Base-by-base conservation (phyloP, 2,888 invertebrate species). In the Tigriopus californicus region DNA sequence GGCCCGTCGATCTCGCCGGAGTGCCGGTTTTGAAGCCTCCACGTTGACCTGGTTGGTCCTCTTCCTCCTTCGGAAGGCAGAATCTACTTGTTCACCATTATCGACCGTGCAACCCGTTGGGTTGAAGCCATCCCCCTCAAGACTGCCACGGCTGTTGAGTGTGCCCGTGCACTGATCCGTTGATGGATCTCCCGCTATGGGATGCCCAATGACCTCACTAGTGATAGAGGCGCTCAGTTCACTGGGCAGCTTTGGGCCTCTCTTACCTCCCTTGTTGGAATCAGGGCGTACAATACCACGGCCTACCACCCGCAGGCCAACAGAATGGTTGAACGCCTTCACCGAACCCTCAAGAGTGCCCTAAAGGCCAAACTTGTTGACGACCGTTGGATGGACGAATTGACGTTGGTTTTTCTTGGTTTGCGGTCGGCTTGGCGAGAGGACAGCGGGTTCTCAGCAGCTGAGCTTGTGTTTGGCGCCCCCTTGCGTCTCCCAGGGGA, bases 291-390 rank as follows among this genome's bases (percentile, higher is more conserved):
- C 18, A 2, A 49, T 22, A 60, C 56, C 48, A 60, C 60, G 5
- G 46, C 56, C 24, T 60, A 60, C 47, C 42, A 60, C 57, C 57
- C 57, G 13, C 47, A 44, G 12, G 44, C 60, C 6, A 60, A 60
- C 33, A 55, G 67, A 1, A 49, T 66, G 56, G 62, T 67, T 0
- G 65, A 67, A 51, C 48, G 64, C 6, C 64, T 64, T 60, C 67
- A 67, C 52, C 62, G 66, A 2, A 61, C 61, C 12, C n/a, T n/a
- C n/a, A n/a, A n/a, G n/a, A n/a, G n/a, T n/a, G n/a, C n/a, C n/a
- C n/a, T n/a, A n/a, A n/a, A n/a, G n/a, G n/a, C n/a, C n/a, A n/a
- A n/a, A n/a, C n/a, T n/a, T n/a, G n/a, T n/a, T n/a, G n/a, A n/a
- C n/a, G n/a, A n/a, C n/a, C n/a, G n/a, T n/a, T n/a, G n/a, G n/a